phyloP scores from a whole-genome alignment of 2,888 invertebrate genomes.

The Cotesia congregata region DNA sequence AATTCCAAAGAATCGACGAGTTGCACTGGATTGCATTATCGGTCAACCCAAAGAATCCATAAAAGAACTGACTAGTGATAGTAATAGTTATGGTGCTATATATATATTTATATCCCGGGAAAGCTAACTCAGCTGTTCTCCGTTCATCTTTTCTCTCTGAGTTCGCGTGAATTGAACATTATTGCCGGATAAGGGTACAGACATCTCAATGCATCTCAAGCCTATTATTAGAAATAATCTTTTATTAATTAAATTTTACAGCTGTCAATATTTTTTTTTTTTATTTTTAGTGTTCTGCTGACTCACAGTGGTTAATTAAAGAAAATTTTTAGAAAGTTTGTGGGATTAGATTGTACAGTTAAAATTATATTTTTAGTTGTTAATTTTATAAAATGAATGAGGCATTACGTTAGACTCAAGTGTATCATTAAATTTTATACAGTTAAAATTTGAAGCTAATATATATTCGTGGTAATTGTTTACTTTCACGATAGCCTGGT shows the following conservation, averaged over 20 bases:
- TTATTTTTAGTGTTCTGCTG: too few relatives aligned
- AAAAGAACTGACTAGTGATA: slow-evolving; percentile 12
- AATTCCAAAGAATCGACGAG: slow-evolving; percentile 52
- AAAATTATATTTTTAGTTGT: too few relatives aligned
- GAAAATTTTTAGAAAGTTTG: too few relatives aligned
- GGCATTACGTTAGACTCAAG: too few relatives aligned
- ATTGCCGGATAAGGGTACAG: slow-evolving; percentile 9
- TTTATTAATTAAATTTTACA: not conserved
- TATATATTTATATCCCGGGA: slow-evolving; percentile 51
- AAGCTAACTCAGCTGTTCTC: slow-evolving; percentile 50
- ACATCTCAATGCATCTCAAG: not conserved
- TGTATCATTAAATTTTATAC: too few relatives aligned
- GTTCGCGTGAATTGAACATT: slow-evolving; percentile 17
- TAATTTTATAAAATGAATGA: too few relatives aligned
- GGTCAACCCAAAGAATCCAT: slow-evolving; percentile 35
- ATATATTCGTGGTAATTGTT: too few relatives aligned
- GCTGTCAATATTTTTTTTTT: too few relatives aligned
- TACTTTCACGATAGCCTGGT: too few relatives aligned
- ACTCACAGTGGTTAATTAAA: too few relatives aligned
- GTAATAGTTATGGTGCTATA: not conserved
- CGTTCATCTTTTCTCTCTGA: not conserved
- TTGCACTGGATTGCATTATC: slow-evolving; percentile 53
- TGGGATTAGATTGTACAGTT: too few relatives aligned
- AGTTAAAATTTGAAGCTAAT: too few relatives aligned
- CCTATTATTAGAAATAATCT: not conserved